Percentiles rank a stretch among this genome's conserved stretches.
These are phyloP conservation scores for Caenorhabditis uteleia DNA, from an alignment of 2,888 invertebrate species.

Conservation along the genomic window DNA sequence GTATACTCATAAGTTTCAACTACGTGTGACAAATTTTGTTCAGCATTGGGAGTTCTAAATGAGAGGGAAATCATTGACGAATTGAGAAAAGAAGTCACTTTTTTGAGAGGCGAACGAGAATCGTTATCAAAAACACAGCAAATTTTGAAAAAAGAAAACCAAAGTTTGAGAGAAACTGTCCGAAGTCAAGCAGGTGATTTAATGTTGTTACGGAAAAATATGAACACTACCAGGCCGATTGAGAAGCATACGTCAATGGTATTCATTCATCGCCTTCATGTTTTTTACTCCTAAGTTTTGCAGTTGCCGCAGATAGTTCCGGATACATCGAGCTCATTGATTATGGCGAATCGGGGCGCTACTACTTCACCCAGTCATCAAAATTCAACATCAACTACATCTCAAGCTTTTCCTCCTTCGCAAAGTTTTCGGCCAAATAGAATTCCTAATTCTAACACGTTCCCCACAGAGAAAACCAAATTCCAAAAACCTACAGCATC, in stretches of 20 bases:
- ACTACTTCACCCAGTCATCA: slow-evolving; percentile 19
- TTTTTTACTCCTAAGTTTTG: background rate
- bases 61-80: slow-evolving; percentile 43
- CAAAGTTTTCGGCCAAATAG: slow-evolving; percentile 6
- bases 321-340: slow-evolving; percentile 20
- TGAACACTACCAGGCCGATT: too few species aligned
- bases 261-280: too few species aligned
- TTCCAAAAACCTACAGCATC: slow-evolving; percentile 36
- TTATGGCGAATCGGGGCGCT: slow-evolving; percentile 47
- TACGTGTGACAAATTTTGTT: background rate
- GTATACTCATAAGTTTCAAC: too few species aligned
- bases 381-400: slow-evolving; percentile 8
- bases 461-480: slow-evolving; percentile 41
- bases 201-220: slow-evolving; percentile 34
- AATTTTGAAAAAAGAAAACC: slow-evolving; percentile 37
- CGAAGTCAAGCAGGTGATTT: slow-evolving; percentile 47
- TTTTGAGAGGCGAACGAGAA: slow-evolving; percentile 40
- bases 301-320: slow-evolving; percentile 40
- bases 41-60: background rate
- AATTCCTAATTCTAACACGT: slow-evolving; percentile 39
- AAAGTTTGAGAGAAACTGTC: slow-evolving; percentile 41
- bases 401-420: slow-evolving; percentile 9
- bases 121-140: slow-evolving; percentile 33
- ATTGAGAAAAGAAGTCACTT: slow-evolving; percentile 43
- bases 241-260: too few species aligned